Percentiles rank a stretch among this genome's conserved stretches.
phyloP scores from a whole-genome alignment of 92 coral and sea anemone genomes.

The Heliopora coerulea region DNA sequence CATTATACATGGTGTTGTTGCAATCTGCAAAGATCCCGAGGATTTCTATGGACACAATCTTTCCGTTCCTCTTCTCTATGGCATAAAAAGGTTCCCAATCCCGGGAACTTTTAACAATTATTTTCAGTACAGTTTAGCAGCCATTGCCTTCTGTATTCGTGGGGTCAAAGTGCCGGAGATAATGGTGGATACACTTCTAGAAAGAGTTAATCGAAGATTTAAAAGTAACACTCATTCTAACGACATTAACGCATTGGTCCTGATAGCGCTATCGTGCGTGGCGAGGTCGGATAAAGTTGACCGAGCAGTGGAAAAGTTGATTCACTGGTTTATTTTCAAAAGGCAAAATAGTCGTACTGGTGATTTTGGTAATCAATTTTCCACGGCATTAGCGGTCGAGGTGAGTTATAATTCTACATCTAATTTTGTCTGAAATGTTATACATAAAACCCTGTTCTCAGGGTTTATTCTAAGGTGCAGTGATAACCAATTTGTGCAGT shows the following conservation, averaged over 20 bases:
- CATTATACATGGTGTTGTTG: slow-evolving; percentile 48
- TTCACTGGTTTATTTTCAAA: slow-evolving; percentile 31
- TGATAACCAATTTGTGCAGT: too few relatives aligned
- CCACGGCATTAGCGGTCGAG: slow-evolving; percentile 60
- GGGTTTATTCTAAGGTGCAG: too few relatives aligned
- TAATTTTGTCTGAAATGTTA: too few relatives aligned
- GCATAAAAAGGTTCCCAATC: slow-evolving; percentile 49
- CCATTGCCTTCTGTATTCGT: slow-evolving; percentile 69
- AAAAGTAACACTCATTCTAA: slow-evolving; percentile 33
- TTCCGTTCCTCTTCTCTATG: slow-evolving; percentile 42
- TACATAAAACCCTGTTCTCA: too few relatives aligned
- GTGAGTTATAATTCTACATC: slow-evolving; percentile 22
- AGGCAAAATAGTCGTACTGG: slow-evolving; percentile 51
- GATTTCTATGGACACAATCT: slow-evolving; percentile 50
- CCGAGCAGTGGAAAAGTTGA: slow-evolving; percentile 7
- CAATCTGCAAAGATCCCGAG: slow-evolving; percentile 63
- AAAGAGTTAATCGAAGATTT: not conserved
- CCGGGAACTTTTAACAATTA: slow-evolving; percentile 53
- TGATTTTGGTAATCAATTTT: slow-evolving; percentile 62
- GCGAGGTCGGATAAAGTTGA: not conserved
- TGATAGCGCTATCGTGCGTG: slow-evolving; percentile 64
- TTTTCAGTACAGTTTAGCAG: slow-evolving; percentile 64
- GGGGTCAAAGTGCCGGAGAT: slow-evolving; percentile 31
- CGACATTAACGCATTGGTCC: slow-evolving; percentile 58
- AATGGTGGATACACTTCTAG: slow-evolving; percentile 7